A percentile compares a stretch with the other conserved stretches of the same genome.
Evolutionary conservation across 1,140 invertebrate species (phyloP).

Genomic region (Myzus persicae): DNA sequence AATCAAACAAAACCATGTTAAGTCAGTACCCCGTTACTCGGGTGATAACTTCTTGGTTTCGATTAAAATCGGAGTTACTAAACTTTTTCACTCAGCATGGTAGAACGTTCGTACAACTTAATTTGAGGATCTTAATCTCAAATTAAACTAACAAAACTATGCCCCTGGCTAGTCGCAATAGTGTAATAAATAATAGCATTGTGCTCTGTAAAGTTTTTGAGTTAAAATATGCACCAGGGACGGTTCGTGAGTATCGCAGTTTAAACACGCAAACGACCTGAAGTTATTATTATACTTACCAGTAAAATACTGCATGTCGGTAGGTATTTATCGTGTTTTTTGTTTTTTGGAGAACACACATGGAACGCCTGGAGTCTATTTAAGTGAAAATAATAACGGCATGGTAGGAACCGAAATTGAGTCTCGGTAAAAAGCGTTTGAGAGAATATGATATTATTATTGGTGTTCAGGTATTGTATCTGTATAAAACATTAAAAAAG

Average conservation of each 20-base stretch:
- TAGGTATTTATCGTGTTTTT: background rate
- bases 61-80: background rate
- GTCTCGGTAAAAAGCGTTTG: background rate
- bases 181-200: background rate
- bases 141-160: background rate
- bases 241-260: background rate
- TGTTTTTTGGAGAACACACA: background rate
- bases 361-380: background rate
- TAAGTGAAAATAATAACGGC: background rate
- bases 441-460: background rate
- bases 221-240: background rate
- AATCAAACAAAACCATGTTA: background rate
- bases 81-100: background rate
- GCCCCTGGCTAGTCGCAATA: background rate
- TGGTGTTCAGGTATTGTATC: background rate
- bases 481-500: too few species aligned
- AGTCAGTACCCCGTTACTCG: too few species aligned
- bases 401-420: background rate
- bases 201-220: background rate
- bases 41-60: background rate
- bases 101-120: background rate
- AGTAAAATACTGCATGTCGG: background rate
- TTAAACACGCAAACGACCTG: background rate
- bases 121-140: background rate
- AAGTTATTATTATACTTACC: background rate